These are phyloP conservation scores for Amphipyra berbera DNA, from an alignment of 2,888 invertebrate genomes.

Conservation along the genomic window DNA sequence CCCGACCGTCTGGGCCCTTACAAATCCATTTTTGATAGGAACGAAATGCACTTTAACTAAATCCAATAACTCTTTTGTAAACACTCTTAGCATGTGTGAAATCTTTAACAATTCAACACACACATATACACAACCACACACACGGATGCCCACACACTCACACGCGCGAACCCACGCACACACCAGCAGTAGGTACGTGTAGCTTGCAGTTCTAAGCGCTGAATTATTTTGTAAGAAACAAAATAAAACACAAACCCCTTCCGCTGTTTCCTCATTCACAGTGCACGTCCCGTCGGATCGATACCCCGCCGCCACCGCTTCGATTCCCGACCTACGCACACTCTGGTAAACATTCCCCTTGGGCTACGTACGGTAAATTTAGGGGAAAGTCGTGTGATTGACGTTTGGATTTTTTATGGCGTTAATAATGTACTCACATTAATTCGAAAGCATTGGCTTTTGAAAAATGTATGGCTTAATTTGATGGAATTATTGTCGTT, in stretches of 20 bases:
- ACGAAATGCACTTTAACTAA: too few species aligned
- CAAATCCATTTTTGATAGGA: too few species aligned
- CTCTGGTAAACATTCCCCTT: slow-evolving; percentile 32
- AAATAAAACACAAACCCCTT: slow-evolving; percentile 33
- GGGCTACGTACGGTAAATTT: background rate
- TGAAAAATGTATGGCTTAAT: slow-evolving; percentile 6
- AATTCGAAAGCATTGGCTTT: slow-evolving; percentile 31
- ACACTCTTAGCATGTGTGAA: too few species aligned
- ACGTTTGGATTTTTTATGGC: slow-evolving; percentile 41
- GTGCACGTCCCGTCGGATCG: slow-evolving; percentile 49
- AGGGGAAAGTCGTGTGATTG: slow-evolving; percentile 36
- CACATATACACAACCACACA: too few species aligned
- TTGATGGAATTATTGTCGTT: background rate
- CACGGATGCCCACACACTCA: too few species aligned
- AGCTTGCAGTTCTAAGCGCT: slow-evolving; percentile 3
- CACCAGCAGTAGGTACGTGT: too few species aligned
- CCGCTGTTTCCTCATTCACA: slow-evolving; percentile 31
- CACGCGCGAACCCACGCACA: too few species aligned
- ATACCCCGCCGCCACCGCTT: slow-evolving; percentile 50
- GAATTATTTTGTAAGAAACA: slow-evolving; percentile 6
- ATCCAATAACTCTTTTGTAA: too few species aligned
- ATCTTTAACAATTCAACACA: too few species aligned
- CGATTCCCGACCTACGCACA: slow-evolving; percentile 59
- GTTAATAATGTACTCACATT: slow-evolving; percentile 37
- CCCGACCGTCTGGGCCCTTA: too few species aligned